A percentile compares a stretch with the other conserved stretches of the same genome.
Evolutionary conservation across 2,888 invertebrate genomes (phyloP).

Genomic region (Melikaiella ostensackeni): DNA sequence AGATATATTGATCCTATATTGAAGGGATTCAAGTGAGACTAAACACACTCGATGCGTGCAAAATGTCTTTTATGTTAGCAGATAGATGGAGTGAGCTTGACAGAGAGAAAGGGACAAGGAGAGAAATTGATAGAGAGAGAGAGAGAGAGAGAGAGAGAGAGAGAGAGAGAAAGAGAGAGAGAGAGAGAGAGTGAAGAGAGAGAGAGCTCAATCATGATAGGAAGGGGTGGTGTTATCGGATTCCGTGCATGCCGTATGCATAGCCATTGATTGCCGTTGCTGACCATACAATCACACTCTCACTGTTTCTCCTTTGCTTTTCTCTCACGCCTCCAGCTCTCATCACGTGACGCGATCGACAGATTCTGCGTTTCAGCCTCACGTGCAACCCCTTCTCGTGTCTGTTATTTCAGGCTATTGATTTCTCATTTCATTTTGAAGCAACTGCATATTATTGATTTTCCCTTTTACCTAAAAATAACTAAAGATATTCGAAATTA

Average conservation of each 20-base stretch:
- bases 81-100: conserved; percentile 1
- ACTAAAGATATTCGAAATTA: background rate
- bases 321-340: conserved; percentile 36
- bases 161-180: too few relatives aligned
- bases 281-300: conserved; percentile 69
- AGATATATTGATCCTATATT: background rate
- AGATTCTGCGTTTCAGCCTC: conserved; percentile 41
- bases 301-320: conserved; percentile 46
- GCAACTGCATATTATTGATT: background rate
- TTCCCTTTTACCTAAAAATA: background rate
- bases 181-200: too few relatives aligned
- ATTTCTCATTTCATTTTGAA: background rate
- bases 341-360: conserved; percentile 36
- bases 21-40: background rate
- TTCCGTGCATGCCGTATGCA: conserved; percentile 65
- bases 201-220: background rate
- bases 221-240: conserved; percentile 62
- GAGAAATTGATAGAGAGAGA: conserved; percentile 45
- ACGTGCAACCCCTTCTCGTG: background rate
- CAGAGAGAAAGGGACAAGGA: conserved; percentile 44
- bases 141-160: too few relatives aligned
- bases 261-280: conserved; percentile 68
- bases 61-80: conserved; percentile 17
- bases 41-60: conserved; percentile 2
- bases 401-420: conserved; percentile 25